Evolutionary conservation across 2,888 invertebrate genomes (phyloP), one percentile per base, ranked within the genome.

Genomic region (Leucania comma): DNA sequence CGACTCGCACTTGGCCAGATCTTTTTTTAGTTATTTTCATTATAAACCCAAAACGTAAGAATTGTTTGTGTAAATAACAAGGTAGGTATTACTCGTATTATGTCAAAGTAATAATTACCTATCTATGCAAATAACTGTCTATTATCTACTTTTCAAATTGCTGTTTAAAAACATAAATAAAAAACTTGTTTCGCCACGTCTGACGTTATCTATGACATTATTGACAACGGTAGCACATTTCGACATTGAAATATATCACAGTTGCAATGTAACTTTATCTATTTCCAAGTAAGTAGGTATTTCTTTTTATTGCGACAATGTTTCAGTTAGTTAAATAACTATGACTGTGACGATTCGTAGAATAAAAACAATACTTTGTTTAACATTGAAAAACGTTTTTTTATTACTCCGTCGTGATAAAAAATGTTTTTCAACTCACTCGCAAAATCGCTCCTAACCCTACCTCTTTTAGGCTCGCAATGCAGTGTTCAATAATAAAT

Each of bases 141-240:
- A 20, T 42, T 42, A n/a, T n/a, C n/a, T n/a, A 42, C 17, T 42
- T 42, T 26, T 53, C 3, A 53, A 53, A 54, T 29, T 48, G 6
- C 20, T 63, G 63, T 53, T 32, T 35, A 58, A 68, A 35, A 54
- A 67, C 58, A 38, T 9, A 54, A 29, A 50, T 24, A 63, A 46
- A n/a, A 59, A 60, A 82, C 77, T 72, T 83, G 79, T 84, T 79
- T 71, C 69, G 64, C 72, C 62, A 75, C 67, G 35, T 20, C 54
- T 57, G 10, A 72, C 66, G 58, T 73, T 84, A 84, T 83, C 83
- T 72, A 12, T 74, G 51, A 58, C 72, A 32, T 17, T 69, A 78
- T 72, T 76, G 76, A 76, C 68, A 61, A 57, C 64, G n/a, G 63
- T 54, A 24, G 32, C 20, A 66, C 56, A 71, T 84, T 84, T 78